These are phyloP conservation scores for Amphilophus citrinellus DNA, from an alignment of 2,113 vertebrate species.

Conservation along the genomic window DNA sequence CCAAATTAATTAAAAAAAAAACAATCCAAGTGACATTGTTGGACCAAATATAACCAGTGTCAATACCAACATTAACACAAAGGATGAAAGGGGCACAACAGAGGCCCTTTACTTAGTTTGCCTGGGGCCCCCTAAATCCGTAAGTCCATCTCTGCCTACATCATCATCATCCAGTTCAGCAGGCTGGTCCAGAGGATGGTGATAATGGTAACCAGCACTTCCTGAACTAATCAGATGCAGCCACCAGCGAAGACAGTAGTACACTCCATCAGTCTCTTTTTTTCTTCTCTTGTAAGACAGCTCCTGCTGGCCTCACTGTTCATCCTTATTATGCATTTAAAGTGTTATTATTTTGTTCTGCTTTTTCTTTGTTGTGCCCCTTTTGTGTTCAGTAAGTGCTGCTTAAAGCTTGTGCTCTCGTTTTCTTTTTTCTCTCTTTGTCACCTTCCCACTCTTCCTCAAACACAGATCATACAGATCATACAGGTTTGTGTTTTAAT, in stretches of 20 bases:
- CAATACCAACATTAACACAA: background rate
- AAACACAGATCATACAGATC: conserved; percentile 35
- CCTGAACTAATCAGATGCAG: conserved; percentile 37
- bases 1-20: background rate
- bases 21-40: background rate
- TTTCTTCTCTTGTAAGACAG: background rate
- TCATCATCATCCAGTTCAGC: conserved; percentile 9
- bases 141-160: background rate
- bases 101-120: background rate
- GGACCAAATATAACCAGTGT: background rate
- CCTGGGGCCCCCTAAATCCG: background rate
- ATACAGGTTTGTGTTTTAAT: conserved; percentile 15
- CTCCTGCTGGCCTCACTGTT: background rate
- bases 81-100: background rate
- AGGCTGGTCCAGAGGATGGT: conserved; percentile 32
- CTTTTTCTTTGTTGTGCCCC: background rate
- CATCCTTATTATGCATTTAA: conserved; percentile 18
- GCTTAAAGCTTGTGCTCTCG: background rate
- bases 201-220: conserved; percentile 64
- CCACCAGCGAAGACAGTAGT: conserved; percentile 46
- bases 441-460: background rate
- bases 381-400: background rate
- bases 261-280: conserved; percentile 36
- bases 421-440: background rate
- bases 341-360: background rate